These are phyloP conservation scores for Elgaria multicarinata DNA, from an alignment of 2,113 vertebrate genomes.

Conservation along the genomic window DNA sequence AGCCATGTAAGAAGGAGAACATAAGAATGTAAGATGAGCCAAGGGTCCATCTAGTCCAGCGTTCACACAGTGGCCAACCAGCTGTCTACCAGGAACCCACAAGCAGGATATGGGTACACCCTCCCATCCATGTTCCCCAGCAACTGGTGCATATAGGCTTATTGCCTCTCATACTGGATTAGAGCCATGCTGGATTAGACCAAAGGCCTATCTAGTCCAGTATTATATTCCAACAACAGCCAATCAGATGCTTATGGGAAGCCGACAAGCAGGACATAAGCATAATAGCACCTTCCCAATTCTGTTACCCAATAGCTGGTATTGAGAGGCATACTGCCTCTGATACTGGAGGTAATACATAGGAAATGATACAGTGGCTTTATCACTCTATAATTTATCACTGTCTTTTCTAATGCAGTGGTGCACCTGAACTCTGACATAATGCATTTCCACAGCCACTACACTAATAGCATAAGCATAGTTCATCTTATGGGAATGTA, in stretches of 20 bases:
- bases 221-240: not conserved
- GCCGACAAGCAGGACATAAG: not conserved
- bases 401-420: not conserved
- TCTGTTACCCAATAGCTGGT: not conserved
- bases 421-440: not conserved
- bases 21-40: too few species aligned
- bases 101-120: too few species aligned
- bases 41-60: too few species aligned
- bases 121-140: too few species aligned
- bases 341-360: not conserved
- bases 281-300: not conserved
- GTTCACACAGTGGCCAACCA: too few species aligned
- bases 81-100: too few species aligned
- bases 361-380: not conserved
- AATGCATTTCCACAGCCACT: not conserved
- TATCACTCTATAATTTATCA: not conserved
- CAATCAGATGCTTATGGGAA: not conserved
- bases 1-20: too few species aligned
- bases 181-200: not conserved
- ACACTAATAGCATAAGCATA: not conserved
- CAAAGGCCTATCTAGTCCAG: not conserved
- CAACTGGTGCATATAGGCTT: too few species aligned
- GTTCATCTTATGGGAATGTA: not conserved
- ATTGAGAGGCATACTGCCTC: not conserved
- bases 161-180: too few species aligned